A percentile compares a stretch with the other conserved stretches of the same genome.
Evolutionary conservation across 2,797 vertebrate species (phyloP).

Genomic region (Sebastes matsubarae): DNA sequence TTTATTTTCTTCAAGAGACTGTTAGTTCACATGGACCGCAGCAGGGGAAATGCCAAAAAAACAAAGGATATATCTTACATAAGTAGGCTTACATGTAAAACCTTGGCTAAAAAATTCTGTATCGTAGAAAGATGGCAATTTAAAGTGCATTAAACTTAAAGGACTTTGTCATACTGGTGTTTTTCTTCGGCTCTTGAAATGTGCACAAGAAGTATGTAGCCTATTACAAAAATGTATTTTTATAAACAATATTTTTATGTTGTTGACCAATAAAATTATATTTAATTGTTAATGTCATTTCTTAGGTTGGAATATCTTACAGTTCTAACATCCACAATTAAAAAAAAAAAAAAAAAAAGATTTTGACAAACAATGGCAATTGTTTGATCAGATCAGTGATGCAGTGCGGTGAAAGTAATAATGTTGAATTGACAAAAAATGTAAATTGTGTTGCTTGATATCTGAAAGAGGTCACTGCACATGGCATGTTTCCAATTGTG

Average conservation of each 20-base stretch:
- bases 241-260: conserved; percentile 28
- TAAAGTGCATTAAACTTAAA: conserved; percentile 52
- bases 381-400: not conserved
- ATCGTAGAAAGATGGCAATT: conserved; percentile 30
- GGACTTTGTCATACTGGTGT: conserved; percentile 16
- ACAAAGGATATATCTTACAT: conserved; percentile 4
- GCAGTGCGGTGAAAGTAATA: not conserved
- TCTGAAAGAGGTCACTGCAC: not conserved
- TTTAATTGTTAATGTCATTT: conserved; percentile 5
- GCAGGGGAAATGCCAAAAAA: conserved; percentile 23
- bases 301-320: not conserved
- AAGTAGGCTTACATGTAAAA: not conserved
- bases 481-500: not conserved
- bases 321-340: not conserved
- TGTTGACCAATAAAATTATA: conserved; percentile 37
- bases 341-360: no score
- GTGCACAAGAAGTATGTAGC: not conserved
- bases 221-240: conserved; percentile 25
- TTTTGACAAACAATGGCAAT: not conserved
- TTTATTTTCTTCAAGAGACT: conserved; percentile 36
- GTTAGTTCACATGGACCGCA: conserved; percentile 24
- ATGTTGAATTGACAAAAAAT: not conserved
- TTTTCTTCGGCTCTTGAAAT: conserved; percentile 18
- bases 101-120: conserved; percentile 8
- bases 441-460: not conserved